Evolutionary conservation across 2,888 invertebrate genomes (phyloP), one percentile per base, ranked within the genome.

Genomic region (Cecidostiba fungosa): DNA sequence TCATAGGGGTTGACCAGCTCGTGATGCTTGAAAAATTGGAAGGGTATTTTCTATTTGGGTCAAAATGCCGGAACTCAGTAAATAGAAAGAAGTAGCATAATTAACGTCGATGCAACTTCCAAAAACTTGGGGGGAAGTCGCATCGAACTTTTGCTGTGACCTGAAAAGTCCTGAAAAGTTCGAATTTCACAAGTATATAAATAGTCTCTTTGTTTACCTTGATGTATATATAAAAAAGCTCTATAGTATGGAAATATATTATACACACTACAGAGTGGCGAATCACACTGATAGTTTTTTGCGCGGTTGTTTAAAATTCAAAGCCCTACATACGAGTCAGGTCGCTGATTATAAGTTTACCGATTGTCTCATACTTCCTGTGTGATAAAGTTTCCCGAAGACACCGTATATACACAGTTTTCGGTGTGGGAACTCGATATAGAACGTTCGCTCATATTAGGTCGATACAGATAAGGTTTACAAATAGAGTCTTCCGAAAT

Each of bases 81-180:
- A n/a, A 59, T 59, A 59, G 54, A 59, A 59, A 59, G 23, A 59
- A n/a, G n/a, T 59, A 59, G 4, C 2, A 8, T 59, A 59, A 59
- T 59, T 59, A 8, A n/a, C 16, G 50, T 16, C 50, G 19, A 16
- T 16, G 16, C 0, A 59, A 59, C n/a, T 23, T 59, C 6, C 8
- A 19, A n/a, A 8, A 23, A 59, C 23, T 59, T n/a, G 19, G 54
- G 19, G 19, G n/a, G 10, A 23, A n/a, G 1, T n/a, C 8, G 54
- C 54, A 19, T 59, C 54, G 23, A 59, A 59, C 54, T 59, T 59
- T 59, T n/a, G n/a, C 54, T 59, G 54, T 59, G 54, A 59, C 54
- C 54, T 59, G 6, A 59, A 59, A 59, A 59, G 54, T 59, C 23
- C 1, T 5, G 54, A n/a, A 59, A 59, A 54, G 54, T 54, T 54